Evolutionary conservation across 2,888 invertebrate genomes (phyloP), one percentile per base, ranked within the genome.

Genomic region (Lacanobia wlatinum): DNA sequence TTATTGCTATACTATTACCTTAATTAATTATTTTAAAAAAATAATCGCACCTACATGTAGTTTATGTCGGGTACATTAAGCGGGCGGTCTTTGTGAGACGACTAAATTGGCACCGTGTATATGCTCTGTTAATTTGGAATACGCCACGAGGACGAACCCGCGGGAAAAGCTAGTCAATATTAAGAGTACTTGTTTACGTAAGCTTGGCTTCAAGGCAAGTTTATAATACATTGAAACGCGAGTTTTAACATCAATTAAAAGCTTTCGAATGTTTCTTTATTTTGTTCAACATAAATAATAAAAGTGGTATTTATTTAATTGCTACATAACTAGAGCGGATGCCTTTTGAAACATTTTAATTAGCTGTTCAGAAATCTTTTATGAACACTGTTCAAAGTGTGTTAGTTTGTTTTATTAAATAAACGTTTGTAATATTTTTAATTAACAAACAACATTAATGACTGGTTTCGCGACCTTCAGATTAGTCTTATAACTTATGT

Each of bases 301-400:
- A 38, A 55, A 4, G 7, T 18, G 38, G 38, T 68, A 72, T 77
- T 76, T 72, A 38, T n/a, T 76, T 67, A n/a, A 65, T 46, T 38
- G 16, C 23, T 67, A 28, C 16, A 53, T 38, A 53, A 23, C 38
- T 66, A 7, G 12, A 46, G 46, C 38, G 34, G 1, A 38, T 46
- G 23, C 34, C 23, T 21, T 38, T 12, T 14, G 23, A 67, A 72
- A 53, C 28, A 50, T 70, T 74, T 70, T 73, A 70, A 70, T 70
- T 21, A 60, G 59, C 28, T 16, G 38, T 40, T 48, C 8, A 18
- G 23, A 28, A 53, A 16, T 75, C 28, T 40, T 70, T 75, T 1
- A n/a, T 58, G 38, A 73, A 48, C 16, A 23, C 21, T 40, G 6
- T n/a, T 46, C 3, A 43, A 6, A 23, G 1, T 40, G 8, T 34